phyloP scores from a whole-genome alignment of 2,797 vertebrate species.

The Tangara arthus region DNA sequence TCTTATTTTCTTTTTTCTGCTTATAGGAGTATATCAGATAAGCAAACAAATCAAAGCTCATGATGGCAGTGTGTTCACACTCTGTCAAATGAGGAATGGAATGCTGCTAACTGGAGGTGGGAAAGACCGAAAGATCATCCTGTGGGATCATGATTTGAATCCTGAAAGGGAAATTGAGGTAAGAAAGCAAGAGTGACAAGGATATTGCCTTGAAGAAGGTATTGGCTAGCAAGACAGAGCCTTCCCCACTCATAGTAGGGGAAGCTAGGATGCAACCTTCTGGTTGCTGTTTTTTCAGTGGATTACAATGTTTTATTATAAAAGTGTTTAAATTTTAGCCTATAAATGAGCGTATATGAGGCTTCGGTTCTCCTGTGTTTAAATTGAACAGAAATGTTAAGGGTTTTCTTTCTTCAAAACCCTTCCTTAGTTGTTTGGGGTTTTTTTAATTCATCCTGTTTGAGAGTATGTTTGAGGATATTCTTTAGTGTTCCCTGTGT shows the following conservation, averaged over 20 bases:
- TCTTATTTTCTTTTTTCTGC: background rate
- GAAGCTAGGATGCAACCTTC: background rate
- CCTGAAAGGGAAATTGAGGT: constrained; percentile 95
- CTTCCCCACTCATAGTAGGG: no score
- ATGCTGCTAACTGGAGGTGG: constrained; percentile 93
- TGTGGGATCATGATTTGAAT: constrained; percentile 93
- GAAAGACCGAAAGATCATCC: constrained; percentile 90
- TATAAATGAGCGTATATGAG: background rate
- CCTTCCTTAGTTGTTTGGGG: background rate
- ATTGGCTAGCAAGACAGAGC: background rate
- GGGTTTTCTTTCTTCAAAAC: background rate
- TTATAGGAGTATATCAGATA: constrained; percentile 89
- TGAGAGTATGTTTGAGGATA: background rate
- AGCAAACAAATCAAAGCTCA: constrained; percentile 92
- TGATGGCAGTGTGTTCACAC: constrained; percentile 93
- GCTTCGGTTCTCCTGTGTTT: background rate
- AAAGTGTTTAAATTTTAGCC: background rate
- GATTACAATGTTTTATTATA: background rate
- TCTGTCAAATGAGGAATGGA: constrained; percentile 94
- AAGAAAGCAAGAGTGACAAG: constrained; percentile 5
- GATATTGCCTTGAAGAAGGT: background rate
- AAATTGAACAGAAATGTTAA: background rate
- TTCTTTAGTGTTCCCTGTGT: background rate
- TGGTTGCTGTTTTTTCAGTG: background rate
- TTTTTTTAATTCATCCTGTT: background rate